Evolutionary conservation across 2,888 invertebrate genomes (phyloP), one percentile per base, ranked within the genome.

Genomic region (Cheilosia impressa): DNA sequence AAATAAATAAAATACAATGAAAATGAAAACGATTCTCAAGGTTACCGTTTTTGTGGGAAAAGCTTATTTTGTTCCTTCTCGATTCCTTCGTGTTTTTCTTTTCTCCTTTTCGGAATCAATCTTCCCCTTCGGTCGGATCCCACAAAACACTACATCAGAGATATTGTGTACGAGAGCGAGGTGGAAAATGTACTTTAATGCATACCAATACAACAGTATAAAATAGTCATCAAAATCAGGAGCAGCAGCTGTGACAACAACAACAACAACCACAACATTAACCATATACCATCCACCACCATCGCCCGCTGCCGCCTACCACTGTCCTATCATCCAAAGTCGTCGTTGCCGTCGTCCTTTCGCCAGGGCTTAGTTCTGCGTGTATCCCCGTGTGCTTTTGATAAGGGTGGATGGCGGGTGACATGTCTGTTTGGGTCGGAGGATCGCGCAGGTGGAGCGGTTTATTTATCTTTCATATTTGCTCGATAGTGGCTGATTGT

Each of bases 401-500:
- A 66, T 43, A 13, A 9, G 45, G 15, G 13, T 7, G 45, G 62
- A 34, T 43, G 43, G 31, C 7, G 15, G 27, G 24, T 43, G 34
- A 15, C 15, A 31, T 57, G 47, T 38, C 43, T 53, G 31, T 52
- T 55, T 34, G 55, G 63, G 63, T 63, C 73, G 69, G 69, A 68
- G 62, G 77, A 69, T 78, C 63, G 78, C 55, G 55, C 78, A 78
- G 69, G 69, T 78, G 22, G 47, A 55, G 47, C 38, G 69, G 69
- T 55, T 45, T 78, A 63, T 78, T 78, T 78, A 71, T 78, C 69
- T 78, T 78, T 78, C 69, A 78, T 78, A 78, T 78, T 78, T 78
- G 69, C 77, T 78, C 77, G 62, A 78, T 78, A 78, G 78, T 78
- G 69, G 69, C 77, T 78, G 69, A 78, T 78, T 78, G 69, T 78